Evolutionary conservation across 2,113 vertebrate genomes (phyloP).

Genomic region (Arvicanthis niloticus): DNA sequence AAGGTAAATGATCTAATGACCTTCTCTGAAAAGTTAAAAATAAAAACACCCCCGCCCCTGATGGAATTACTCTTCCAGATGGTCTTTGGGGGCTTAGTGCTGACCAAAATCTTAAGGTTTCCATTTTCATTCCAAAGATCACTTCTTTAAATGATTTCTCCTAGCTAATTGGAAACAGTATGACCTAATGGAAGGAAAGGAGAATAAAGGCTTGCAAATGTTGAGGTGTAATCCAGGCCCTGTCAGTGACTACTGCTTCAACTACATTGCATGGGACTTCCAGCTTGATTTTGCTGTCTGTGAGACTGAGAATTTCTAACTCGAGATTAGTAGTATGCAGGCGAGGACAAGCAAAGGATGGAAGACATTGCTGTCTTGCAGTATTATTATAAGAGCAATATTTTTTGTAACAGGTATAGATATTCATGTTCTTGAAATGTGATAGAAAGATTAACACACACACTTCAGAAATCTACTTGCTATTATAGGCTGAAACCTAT

Average conservation of each 20-base stretch:
- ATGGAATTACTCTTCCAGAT: constrained; percentile 67
- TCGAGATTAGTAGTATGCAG: not conserved
- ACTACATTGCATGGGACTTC: not conserved
- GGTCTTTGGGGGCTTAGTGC: constrained; percentile 44
- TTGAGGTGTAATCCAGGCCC: constrained; percentile 43
- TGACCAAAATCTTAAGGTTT: constrained; percentile 64
- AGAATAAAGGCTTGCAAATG: constrained; percentile 58
- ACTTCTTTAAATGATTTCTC: constrained; percentile 61
- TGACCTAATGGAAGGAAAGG: constrained; percentile 63
- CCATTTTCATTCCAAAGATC: constrained; percentile 72
- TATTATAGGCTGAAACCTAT: not conserved
- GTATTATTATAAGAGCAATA: not conserved
- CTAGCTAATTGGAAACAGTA: constrained; percentile 75
- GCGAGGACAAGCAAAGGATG: not conserved
- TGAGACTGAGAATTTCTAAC: not conserved
- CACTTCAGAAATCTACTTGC: not conserved
- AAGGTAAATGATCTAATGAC: constrained; percentile 50
- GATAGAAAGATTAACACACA: not conserved
- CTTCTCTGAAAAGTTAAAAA: constrained; percentile 57
- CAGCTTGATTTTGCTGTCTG: not conserved
- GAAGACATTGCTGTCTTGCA: not conserved
- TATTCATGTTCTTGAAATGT: not conserved
- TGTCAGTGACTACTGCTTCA: constrained; percentile 57
- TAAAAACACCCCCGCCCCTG: constrained; percentile 32
- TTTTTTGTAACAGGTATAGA: not conserved